Percentiles rank a stretch among this genome's conserved stretches.
phyloP scores from a whole-genome alignment of 2,113 vertebrate species.

The Istiophorus platypterus region DNA sequence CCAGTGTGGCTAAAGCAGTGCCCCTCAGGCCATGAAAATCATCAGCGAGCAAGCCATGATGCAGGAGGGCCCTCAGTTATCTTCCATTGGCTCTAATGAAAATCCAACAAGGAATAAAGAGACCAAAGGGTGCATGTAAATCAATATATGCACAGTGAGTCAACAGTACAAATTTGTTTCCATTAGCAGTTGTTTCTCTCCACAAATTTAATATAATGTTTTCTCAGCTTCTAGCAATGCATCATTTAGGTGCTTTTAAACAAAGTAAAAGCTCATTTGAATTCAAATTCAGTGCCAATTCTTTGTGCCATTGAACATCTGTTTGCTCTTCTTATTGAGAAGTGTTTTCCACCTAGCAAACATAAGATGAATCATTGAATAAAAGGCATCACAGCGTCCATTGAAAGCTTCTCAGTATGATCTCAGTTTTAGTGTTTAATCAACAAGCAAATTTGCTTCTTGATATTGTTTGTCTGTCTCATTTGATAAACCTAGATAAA shows the following conservation, averaged over 20 bases:
- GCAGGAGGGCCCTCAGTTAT: slow-evolving; percentile 26
- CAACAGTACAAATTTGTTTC: slow-evolving; percentile 54
- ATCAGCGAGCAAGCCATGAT: neutral
- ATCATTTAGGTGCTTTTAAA: slow-evolving; percentile 49
- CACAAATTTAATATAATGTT: slow-evolving; percentile 48
- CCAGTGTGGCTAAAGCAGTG: slow-evolving; percentile 17
- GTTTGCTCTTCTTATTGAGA: slow-evolving; percentile 32
- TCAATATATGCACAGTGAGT: slow-evolving; percentile 60
- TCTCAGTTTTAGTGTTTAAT: slow-evolving; percentile 29
- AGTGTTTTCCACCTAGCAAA: slow-evolving; percentile 43
- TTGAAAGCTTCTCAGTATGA: slow-evolving; percentile 22
- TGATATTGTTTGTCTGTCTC: slow-evolving; percentile 1
- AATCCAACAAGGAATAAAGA: slow-evolving; percentile 55
- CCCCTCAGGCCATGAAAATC: slow-evolving; percentile 35
- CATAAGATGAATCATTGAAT: slow-evolving; percentile 17
- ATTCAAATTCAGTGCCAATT: slow-evolving; percentile 5
- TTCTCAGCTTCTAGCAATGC: slow-evolving; percentile 38
- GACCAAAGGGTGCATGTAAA: slow-evolving; percentile 51
- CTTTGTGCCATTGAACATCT: slow-evolving; percentile 30
- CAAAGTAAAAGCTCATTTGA: slow-evolving; percentile 46
- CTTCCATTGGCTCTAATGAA: slow-evolving; percentile 44
- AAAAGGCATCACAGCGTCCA: neutral
- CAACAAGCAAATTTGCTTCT: slow-evolving; percentile 13
- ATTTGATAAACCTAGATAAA: too few relatives aligned
- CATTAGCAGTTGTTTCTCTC: slow-evolving; percentile 52